These are phyloP conservation scores for Chondrilla cf. caribensis DNA, from an alignment of 37 sponge, comb jelly and placozoan genomes.

Conservation along the genomic window DNA sequence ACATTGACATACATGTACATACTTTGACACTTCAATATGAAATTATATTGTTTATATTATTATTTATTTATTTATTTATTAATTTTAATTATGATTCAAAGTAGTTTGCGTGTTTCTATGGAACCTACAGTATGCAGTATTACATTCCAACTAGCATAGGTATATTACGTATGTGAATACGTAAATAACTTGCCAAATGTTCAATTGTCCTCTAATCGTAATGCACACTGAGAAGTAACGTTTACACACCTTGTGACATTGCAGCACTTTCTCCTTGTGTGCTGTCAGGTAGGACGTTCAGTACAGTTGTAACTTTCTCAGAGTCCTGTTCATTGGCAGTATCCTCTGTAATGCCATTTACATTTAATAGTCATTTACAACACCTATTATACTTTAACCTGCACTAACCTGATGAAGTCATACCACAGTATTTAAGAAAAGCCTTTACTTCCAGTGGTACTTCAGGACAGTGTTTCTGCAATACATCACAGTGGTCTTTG, in stretches of 20 bases:
- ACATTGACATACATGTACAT: no score
- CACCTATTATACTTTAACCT: background rate
- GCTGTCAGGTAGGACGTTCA: background rate
- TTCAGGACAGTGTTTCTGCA: constrained; percentile 12
- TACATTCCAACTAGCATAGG: no score
- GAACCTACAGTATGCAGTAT: no score
- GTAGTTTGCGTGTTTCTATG: background rate
- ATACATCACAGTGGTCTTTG: constrained; percentile 30
- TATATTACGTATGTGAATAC: no score
- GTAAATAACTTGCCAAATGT: no score
- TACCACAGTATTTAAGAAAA: constrained; percentile 38
- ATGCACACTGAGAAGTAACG: background rate
- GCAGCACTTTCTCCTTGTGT: constrained; percentile 8
- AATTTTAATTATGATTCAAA: no score
- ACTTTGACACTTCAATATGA: no score
- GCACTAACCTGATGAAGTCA: background rate
- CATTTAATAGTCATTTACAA: background rate
- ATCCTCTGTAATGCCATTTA: no score
- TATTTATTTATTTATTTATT: background rate
- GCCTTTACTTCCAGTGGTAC: constrained; percentile 30
- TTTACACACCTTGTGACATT: constrained; percentile 31
- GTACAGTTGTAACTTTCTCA: background rate
- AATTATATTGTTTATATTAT: background rate
- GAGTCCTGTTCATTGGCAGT: constrained; percentile 8
- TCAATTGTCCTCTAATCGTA: no score